These are phyloP conservation scores for Riptortus pedestris DNA, from an alignment of 1,140 invertebrate genomes.

Conservation along the genomic window DNA sequence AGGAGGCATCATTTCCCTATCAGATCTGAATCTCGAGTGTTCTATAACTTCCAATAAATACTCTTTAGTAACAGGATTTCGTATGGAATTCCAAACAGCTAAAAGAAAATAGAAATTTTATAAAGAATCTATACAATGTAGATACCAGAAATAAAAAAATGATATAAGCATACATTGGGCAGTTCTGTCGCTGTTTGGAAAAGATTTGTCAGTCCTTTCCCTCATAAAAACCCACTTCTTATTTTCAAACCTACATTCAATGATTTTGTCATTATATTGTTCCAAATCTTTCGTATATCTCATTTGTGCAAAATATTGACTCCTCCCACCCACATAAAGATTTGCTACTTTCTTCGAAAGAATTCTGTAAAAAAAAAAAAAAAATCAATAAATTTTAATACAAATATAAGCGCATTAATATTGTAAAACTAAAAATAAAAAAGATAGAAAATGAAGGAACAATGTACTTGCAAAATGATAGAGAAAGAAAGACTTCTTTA, in stretches of 20 bases:
- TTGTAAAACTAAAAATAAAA: not conserved
- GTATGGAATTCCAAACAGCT: conserved; percentile 60
- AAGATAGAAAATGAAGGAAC: too few relatives aligned
- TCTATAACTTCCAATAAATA: conserved; percentile 65
- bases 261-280: conserved; percentile 82
- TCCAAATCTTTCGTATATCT: conserved; percentile 66
- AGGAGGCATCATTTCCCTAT: conserved; percentile 51
- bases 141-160: conserved; percentile 17
- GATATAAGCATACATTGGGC: conserved; percentile 51
- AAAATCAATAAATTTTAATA: not conserved
- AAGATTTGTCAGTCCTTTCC: conserved; percentile 92
- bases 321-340: conserved; percentile 65
- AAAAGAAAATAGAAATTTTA: conserved; percentile 35
- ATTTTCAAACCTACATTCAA: conserved; percentile 80
- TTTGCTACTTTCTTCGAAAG: conserved; percentile 61
- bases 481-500: too few relatives aligned
- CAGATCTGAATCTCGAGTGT: conserved; percentile 45
- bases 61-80: conserved; percentile 70
- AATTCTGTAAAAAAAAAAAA: conserved; percentile 45
- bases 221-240: conserved; percentile 88
- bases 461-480: too few relatives aligned
- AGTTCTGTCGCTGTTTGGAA: conserved; percentile 80
- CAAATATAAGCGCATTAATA: not conserved
- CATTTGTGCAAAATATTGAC: conserved; percentile 56
- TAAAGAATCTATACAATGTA: not conserved